Evolutionary conservation across 2,113 vertebrate species (phyloP).

Genomic region (Ageneiosus marmoratus): DNA sequence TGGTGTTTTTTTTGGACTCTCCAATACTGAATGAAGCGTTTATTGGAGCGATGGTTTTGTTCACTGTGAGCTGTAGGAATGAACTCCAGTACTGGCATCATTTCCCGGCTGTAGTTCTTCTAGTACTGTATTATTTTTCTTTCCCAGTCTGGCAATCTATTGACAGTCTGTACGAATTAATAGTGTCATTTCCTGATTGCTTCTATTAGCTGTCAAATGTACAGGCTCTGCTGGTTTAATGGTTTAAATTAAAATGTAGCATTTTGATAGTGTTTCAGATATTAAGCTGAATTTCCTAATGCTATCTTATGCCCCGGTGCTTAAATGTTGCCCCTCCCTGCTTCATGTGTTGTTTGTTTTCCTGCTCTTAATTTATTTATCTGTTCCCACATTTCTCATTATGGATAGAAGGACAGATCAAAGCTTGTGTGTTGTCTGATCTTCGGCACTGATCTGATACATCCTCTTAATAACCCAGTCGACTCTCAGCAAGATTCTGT

Average conservation of each 20-base stretch:
- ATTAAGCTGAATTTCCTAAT: neutral
- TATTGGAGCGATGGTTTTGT: neutral
- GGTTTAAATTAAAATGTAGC: neutral
- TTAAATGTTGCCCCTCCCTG: neutral
- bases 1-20: neutral
- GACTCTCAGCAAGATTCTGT: neutral
- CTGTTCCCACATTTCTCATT: neutral
- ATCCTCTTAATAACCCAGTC: neutral
- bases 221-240: neutral
- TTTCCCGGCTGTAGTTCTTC: neutral
- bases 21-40: neutral
- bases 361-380: neutral
- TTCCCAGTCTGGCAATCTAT: neutral
- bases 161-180: neutral
- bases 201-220: neutral
- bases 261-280: neutral
- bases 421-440: neutral
- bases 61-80: neutral
- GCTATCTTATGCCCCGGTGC: neutral
- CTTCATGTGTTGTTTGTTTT: neutral
- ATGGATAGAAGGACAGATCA: neutral
- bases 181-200: neutral
- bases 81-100: neutral
- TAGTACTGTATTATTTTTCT: neutral
- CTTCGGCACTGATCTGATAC: neutral